These are phyloP conservation scores for Athene cunicularia DNA, from an alignment of 2,113 vertebrate species.

Conservation along the genomic window DNA sequence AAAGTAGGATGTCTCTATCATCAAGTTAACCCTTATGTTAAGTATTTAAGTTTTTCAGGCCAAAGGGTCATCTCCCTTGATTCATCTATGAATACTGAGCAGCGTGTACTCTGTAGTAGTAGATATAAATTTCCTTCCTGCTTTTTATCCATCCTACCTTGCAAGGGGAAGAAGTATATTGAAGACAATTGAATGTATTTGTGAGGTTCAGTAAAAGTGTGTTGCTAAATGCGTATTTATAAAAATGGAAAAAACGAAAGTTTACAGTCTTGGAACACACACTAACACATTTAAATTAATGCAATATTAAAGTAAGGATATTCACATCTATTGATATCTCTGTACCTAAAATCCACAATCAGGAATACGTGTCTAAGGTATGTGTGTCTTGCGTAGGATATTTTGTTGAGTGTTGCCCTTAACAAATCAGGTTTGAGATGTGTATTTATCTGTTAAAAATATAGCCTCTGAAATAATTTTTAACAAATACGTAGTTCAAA, in stretches of 20 bases:
- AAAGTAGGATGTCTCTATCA: conserved; percentile 38
- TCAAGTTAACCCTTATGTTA: conserved; percentile 57
- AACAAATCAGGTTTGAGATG: neutral
- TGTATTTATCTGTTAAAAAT: neutral
- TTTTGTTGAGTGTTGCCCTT: neutral
- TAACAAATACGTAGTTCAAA: neutral
- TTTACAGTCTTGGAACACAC: neutral
- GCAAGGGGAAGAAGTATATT: neutral
- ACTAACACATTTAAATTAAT: neutral
- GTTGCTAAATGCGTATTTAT: neutral
- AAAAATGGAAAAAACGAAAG: neutral
- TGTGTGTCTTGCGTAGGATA: neutral
- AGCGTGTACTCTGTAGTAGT: neutral
- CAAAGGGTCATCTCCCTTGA: neutral
- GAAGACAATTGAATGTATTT: neutral
- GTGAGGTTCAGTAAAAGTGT: neutral
- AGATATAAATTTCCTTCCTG: neutral
- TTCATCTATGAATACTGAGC: conserved; percentile 38
- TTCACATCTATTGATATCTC: neutral
- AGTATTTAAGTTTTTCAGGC: conserved; percentile 52
- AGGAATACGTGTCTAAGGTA: neutral
- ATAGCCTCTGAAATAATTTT: neutral
- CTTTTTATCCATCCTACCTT: neutral
- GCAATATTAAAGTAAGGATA: neutral
- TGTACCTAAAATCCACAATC: neutral